A percentile compares a stretch with the other conserved stretches of the same genome.
Conservation (phyloP, 2,888 invertebrate genomes). For the Tiliacea citrago region DNA sequence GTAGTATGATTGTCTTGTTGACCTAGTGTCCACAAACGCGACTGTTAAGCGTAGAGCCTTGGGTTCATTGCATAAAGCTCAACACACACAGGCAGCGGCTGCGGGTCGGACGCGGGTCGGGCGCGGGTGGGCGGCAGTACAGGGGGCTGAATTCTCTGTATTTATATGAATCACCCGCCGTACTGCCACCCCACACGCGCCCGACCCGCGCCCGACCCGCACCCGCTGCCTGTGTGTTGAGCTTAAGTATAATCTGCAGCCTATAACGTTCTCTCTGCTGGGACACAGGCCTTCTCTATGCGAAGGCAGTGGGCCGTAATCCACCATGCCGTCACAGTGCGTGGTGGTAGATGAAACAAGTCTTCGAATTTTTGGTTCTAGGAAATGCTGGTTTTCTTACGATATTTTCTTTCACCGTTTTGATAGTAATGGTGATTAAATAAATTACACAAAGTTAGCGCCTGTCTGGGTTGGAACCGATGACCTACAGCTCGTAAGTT, state of each 20-base stretch:
- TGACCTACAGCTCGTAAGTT: background rate
- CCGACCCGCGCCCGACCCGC: too few relatives aligned
- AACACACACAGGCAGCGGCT: too few relatives aligned
- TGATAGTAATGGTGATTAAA: background rate
- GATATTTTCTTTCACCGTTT: background rate
- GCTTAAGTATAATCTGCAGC: too few relatives aligned
- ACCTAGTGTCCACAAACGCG: too few relatives aligned
- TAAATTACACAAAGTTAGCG: background rate
- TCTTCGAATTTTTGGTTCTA: background rate
- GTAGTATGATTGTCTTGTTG: background rate
- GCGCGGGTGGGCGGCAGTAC: too few relatives aligned
- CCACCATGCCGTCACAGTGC: background rate
- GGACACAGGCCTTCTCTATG: background rate
- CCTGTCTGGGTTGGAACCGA: background rate
- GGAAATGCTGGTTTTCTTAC: background rate
- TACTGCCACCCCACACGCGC: too few relatives aligned
- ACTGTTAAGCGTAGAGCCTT: too few relatives aligned
- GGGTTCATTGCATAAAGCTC: background rate
- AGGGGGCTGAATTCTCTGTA: too few relatives aligned
- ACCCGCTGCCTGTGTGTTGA: too few relatives aligned
- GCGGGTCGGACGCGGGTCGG: too few relatives aligned
- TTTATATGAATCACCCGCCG: too few relatives aligned
- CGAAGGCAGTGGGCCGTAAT: background rate
- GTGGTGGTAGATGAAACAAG: background rate
- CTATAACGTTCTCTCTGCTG: background rate